phyloP scores from a whole-genome alignment of 2,113 vertebrate species.

The Oostethus manadensis region DNA sequence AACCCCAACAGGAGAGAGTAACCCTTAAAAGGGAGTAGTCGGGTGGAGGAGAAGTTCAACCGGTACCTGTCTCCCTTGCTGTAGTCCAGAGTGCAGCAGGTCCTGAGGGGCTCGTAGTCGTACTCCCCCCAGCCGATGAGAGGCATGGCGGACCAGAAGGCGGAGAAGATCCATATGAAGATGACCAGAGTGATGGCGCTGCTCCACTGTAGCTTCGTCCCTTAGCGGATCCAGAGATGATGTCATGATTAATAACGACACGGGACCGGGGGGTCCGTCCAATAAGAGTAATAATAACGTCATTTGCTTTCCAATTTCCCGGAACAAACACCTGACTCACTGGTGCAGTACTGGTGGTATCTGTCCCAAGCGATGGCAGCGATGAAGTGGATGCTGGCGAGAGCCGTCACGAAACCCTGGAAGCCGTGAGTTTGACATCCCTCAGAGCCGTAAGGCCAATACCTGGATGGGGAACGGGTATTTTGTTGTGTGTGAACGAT shows the following conservation, averaged over 20 bases:
- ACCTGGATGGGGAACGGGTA: slow-evolving; percentile 59
- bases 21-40: too few species aligned
- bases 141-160: slow-evolving; percentile 91
- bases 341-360: slow-evolving; percentile 87
- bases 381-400: slow-evolving; percentile 86
- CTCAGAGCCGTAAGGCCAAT: slow-evolving; percentile 88
- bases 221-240: slow-evolving; percentile 55
- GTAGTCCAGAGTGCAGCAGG: slow-evolving; percentile 93
- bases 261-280: too few species aligned
- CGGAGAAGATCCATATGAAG: slow-evolving; percentile 84
- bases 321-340: slow-evolving; percentile 63
- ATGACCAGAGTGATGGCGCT: slow-evolving; percentile 71
- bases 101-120: slow-evolving; percentile 89
- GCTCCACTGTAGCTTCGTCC: slow-evolving; percentile 85
- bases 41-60: too few species aligned
- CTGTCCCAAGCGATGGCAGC: slow-evolving; percentile 91
- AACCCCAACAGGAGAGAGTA: too few species aligned
- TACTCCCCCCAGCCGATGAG: slow-evolving; percentile 93
- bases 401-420: slow-evolving; percentile 83
- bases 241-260: too few species aligned
- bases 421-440: slow-evolving; percentile 94
- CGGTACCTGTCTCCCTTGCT: slow-evolving; percentile 85
- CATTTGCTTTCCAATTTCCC: too few species aligned
- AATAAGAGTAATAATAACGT: too few species aligned
- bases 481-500: too few species aligned